phyloP scores from a whole-genome alignment of 2,888 invertebrate genomes.

The Masnerella sp. region DNA sequence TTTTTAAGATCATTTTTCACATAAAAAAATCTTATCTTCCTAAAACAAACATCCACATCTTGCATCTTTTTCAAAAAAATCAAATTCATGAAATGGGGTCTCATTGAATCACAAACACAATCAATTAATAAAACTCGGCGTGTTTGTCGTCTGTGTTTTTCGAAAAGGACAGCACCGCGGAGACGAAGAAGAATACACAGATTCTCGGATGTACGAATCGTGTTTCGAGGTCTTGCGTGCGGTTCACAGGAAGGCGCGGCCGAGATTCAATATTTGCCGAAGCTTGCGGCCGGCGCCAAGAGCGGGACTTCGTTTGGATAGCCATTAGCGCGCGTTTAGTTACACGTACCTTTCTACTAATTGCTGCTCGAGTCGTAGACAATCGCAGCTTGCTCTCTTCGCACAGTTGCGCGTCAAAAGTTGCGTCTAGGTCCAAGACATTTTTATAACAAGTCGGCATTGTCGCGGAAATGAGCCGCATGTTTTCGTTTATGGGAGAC shows the following conservation, averaged over 20 bases:
- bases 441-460: neutral
- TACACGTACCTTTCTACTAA: constrained; percentile 60
- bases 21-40: no score
- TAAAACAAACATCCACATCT: no score
- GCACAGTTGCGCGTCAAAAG: constrained; percentile 34
- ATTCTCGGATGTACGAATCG: constrained; percentile 43
- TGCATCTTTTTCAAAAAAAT: no score
- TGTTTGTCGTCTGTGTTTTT: constrained; percentile 40
- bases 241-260: constrained; percentile 59
- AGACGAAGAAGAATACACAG: constrained; percentile 50
- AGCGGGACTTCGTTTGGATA: constrained; percentile 58
- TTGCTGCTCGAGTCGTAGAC: constrained; percentile 59
- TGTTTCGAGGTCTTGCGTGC: constrained; percentile 43
- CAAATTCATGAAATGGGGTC: no score
- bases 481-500: no score
- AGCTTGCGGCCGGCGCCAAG: constrained; percentile 60
- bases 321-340: constrained; percentile 60
- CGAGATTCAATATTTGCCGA: constrained; percentile 66
- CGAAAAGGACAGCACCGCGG: constrained; percentile 9
- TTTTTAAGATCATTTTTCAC: no score
- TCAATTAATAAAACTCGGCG: constrained; percentile 44
- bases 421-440: neutral
- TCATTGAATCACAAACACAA: constrained; percentile 30
- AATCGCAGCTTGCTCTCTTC: constrained; percentile 60
- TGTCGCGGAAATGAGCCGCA: neutral